Conservation (phyloP, 2,888 invertebrate genomes). For the Drosophila siamana region DNA sequence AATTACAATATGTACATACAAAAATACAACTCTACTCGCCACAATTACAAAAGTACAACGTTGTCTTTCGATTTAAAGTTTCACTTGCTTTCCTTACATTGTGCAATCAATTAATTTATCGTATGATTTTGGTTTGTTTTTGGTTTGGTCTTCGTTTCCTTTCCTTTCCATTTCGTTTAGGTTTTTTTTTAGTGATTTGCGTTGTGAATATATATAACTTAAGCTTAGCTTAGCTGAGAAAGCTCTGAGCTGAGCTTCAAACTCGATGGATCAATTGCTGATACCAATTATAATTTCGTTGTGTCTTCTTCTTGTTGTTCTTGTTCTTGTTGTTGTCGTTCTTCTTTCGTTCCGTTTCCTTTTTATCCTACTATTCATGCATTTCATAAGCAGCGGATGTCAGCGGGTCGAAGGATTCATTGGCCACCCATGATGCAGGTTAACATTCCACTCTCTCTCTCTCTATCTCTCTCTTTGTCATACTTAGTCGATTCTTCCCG, state of each 20-base stretch:
- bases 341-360: conserved; percentile 36
- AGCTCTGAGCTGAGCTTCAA: conserved; percentile 22
- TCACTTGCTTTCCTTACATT: neutral
- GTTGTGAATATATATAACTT: conserved; percentile 3
- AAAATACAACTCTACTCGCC: neutral
- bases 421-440: conserved; percentile 93
- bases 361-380: conserved; percentile 69
- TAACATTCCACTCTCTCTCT: conserved; percentile 78
- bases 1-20: conserved; percentile 3
- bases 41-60: neutral
- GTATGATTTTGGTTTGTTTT: conserved; percentile 1
- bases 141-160: neutral
- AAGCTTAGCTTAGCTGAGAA: conserved; percentile 45
- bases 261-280: conserved; percentile 15
- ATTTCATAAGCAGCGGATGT: conserved; percentile 88
- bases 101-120: neutral
- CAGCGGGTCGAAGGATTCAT: conserved; percentile 92
- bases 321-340: conserved; percentile 46
- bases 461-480: conserved; percentile 1
- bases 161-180: neutral
- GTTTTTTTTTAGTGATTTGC: neutral
- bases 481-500: conserved; percentile 9
- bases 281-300: conserved; percentile 57
- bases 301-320: conserved; percentile 45
- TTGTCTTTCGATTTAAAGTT: neutral